Percentiles rank a stretch among this genome's conserved stretches.
Conservation (phyloP, 2,888 invertebrate species). For the Caenorhabditis japonica region DNA sequence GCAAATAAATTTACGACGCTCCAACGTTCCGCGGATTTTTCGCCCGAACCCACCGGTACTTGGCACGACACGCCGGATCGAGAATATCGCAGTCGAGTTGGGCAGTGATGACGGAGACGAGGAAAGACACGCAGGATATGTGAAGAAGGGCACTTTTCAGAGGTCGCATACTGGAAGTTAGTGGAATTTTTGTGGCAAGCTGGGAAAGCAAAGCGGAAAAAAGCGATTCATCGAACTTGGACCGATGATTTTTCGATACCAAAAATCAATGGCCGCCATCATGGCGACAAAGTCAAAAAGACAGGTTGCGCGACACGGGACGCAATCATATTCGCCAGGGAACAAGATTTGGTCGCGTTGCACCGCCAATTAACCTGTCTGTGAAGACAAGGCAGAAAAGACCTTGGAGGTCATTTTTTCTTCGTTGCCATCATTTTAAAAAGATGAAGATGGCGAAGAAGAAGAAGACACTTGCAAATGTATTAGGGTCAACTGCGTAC, state of each 20-base stretch:
- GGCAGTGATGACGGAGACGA: conserved; percentile 1
- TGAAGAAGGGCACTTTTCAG: conserved; percentile 3
- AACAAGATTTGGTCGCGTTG: conserved; percentile 8
- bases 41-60: conserved; percentile 52
- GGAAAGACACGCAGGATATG: conserved; percentile 38
- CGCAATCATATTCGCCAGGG: too few relatives aligned
- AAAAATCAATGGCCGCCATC: too few relatives aligned
- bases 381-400: conserved; percentile 23
- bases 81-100: conserved; percentile 72
- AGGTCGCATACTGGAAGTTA: conserved; percentile 43
- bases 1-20: too few relatives aligned
- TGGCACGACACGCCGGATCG: conserved; percentile 70
- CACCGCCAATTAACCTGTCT: conserved; percentile 21
- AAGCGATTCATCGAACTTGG: too few relatives aligned
- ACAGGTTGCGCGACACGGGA: too few relatives aligned
- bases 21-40: too few relatives aligned
- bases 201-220: not conserved
- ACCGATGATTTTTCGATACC: too few relatives aligned
- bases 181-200: not conserved
- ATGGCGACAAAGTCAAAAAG: too few relatives aligned
- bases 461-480: not conserved
- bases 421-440: not conserved
- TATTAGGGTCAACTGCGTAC: conserved; percentile 1
- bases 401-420: conserved; percentile 37
- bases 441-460: not conserved